phyloP scores from a whole-genome alignment of 2,888 invertebrate species.

The Apotomis capreana region DNA sequence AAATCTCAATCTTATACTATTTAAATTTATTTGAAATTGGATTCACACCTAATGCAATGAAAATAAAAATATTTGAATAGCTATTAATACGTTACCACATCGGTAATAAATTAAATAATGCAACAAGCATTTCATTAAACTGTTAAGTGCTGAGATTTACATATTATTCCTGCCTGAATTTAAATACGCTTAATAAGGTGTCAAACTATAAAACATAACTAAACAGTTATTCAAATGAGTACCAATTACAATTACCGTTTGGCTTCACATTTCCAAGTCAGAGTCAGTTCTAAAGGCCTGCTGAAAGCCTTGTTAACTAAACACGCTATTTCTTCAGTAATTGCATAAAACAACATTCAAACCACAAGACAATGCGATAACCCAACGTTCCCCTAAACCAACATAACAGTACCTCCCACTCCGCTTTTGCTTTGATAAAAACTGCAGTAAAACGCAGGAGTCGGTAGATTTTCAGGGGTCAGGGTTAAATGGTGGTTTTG shows the following conservation, averaged over 20 bases:
- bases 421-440: conserved; percentile 38
- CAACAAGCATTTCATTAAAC: conserved; percentile 30
- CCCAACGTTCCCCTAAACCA: conserved; percentile 61
- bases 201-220: conserved; percentile 25
- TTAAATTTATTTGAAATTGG: conserved; percentile 22
- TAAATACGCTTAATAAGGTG: conserved; percentile 37
- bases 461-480: conserved; percentile 48
- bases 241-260: conserved; percentile 34
- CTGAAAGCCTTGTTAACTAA: conserved; percentile 75
- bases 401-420: conserved; percentile 50
- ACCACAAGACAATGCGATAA: conserved; percentile 72
- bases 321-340: conserved; percentile 75
- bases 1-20: conserved; percentile 23
- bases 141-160: conserved; percentile 34
- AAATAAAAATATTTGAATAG: conserved; percentile 15
- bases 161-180: conserved; percentile 30
- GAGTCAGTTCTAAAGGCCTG: conserved; percentile 51
- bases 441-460: conserved; percentile 36
- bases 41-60: conserved; percentile 29
- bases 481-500: conserved; percentile 57
- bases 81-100: conserved; percentile 27
- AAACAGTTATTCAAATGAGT: conserved; percentile 31
- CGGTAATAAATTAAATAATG: conserved; percentile 38
- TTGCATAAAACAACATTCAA: conserved; percentile 80
- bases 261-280: conserved; percentile 34